Percentiles rank a stretch among this genome's conserved stretches.
These are phyloP conservation scores for Sciurus niger DNA, from an alignment of 2,113 vertebrate genomes.

Conservation along the genomic window DNA sequence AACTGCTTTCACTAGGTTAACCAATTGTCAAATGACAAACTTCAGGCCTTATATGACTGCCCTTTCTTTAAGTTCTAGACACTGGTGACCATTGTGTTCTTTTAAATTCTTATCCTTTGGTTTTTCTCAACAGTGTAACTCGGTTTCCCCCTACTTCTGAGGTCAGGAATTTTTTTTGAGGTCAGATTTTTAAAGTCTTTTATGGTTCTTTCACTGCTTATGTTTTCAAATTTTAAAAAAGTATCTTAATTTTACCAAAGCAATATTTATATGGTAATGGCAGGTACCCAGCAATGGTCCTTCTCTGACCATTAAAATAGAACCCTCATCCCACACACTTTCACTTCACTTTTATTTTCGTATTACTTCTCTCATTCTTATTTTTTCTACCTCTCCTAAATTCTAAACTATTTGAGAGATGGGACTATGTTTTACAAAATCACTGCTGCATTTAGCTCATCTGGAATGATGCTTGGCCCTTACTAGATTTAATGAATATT, in stretches of 20 bases:
- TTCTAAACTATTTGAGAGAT: slow-evolving; percentile 7
- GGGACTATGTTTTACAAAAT: neutral
- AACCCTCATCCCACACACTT: neutral
- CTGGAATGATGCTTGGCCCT: neutral
- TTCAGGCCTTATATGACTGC: neutral
- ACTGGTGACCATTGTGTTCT: neutral
- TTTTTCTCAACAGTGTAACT: neutral
- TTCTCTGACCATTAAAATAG: slow-evolving; percentile 34
- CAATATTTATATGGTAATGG: neutral
- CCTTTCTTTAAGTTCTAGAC: neutral
- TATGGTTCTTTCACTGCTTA: slow-evolving; percentile 23
- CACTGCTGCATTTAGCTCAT: slow-evolving; percentile 21
- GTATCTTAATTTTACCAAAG: slow-evolving; percentile 33
- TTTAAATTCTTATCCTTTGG: slow-evolving; percentile 27
- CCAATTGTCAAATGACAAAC: slow-evolving; percentile 43
- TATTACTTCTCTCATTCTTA: slow-evolving; percentile 11
- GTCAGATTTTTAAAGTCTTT: slow-evolving; percentile 16
- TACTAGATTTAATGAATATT: slow-evolving; percentile 4
- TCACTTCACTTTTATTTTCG: neutral
- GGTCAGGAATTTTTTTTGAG: neutral
- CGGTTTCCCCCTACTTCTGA: slow-evolving; percentile 33
- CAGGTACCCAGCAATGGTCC: neutral
- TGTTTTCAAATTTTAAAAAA: slow-evolving; percentile 5
- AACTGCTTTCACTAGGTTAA: slow-evolving; percentile 14
- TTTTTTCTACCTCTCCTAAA: neutral